Conservation (phyloP, 2,797 vertebrate species). For the Ptychadena robeensis region DNA sequence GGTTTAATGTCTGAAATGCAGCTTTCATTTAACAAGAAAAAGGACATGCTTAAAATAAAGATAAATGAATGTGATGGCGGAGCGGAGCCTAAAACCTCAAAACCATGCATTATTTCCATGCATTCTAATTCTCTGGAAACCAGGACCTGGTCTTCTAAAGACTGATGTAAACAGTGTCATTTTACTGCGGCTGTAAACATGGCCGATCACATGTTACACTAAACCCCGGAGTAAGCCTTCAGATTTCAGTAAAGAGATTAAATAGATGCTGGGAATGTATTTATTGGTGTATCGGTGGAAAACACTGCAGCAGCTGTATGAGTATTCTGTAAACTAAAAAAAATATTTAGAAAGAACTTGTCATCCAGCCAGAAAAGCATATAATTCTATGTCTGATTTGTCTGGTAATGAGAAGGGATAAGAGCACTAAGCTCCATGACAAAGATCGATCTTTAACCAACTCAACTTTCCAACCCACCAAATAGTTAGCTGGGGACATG, state of each 20-base stretch:
- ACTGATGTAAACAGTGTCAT: constrained; percentile 48
- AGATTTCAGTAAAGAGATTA: neutral
- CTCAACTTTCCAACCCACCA: no score
- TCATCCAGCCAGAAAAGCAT: neutral
- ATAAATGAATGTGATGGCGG: constrained; percentile 53
- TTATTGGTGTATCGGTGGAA: neutral
- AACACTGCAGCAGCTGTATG: neutral
- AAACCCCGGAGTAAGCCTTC: neutral
- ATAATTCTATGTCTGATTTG: neutral
- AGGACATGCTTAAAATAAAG: constrained; percentile 47
- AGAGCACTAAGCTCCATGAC: no score
- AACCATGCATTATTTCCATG: constrained; percentile 30
- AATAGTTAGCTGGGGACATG: no score
- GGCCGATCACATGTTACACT: constrained; percentile 12
- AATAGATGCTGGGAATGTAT: constrained; percentile 4
- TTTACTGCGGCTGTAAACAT: constrained; percentile 12
- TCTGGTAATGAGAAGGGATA: neutral
- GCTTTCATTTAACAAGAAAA: constrained; percentile 57
- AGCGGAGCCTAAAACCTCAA: constrained; percentile 29
- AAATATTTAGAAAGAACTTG: neutral
- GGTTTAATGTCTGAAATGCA: constrained; percentile 56
- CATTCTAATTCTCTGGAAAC: constrained; percentile 20
- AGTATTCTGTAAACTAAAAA: neutral
- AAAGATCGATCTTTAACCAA: no score
- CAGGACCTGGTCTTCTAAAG: constrained; percentile 15